Conservation (phyloP, 2,113 vertebrate genomes). For the Hipposideros armiger region DNA sequence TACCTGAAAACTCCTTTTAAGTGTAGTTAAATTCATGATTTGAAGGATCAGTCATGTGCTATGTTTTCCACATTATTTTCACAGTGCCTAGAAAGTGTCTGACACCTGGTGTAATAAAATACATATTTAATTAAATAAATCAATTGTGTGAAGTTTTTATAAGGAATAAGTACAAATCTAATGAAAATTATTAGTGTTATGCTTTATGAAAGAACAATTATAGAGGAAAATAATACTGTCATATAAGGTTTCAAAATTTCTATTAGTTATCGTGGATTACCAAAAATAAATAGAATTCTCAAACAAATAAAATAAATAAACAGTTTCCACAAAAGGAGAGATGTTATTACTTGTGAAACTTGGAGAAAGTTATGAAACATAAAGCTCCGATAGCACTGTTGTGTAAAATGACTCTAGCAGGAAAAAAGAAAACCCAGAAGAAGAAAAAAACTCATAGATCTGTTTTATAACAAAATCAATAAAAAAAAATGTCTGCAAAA, state of each 20-base stretch:
- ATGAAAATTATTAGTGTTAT: not conserved
- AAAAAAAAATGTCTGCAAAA: conserved; percentile 18
- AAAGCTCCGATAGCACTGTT: not conserved
- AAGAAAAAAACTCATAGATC: not conserved
- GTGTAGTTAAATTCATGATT: not conserved
- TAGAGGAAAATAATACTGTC: not conserved
- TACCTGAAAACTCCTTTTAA: not conserved
- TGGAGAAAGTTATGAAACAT: not conserved
- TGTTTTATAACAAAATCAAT: conserved; percentile 25
- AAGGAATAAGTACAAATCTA: not conserved
- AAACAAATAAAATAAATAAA: not conserved
- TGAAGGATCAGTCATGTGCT: not conserved
- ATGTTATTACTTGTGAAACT: not conserved
- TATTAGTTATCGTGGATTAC: not conserved
- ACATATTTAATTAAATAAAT: conserved; percentile 50
- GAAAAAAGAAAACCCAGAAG: not conserved
- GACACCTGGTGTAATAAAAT: not conserved
- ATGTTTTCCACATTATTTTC: not conserved
- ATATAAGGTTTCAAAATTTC: conserved; percentile 8
- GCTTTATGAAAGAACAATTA: not conserved
- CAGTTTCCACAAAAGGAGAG: not conserved
- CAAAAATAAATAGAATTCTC: not conserved
- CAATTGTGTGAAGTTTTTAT: not conserved
- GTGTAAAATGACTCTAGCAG: not conserved
- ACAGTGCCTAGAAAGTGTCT: not conserved